Evolutionary conservation across 2,797 vertebrate genomes (phyloP), one percentile per base, ranked within the genome.

Genomic region (Benthosema pterotum): DNA sequence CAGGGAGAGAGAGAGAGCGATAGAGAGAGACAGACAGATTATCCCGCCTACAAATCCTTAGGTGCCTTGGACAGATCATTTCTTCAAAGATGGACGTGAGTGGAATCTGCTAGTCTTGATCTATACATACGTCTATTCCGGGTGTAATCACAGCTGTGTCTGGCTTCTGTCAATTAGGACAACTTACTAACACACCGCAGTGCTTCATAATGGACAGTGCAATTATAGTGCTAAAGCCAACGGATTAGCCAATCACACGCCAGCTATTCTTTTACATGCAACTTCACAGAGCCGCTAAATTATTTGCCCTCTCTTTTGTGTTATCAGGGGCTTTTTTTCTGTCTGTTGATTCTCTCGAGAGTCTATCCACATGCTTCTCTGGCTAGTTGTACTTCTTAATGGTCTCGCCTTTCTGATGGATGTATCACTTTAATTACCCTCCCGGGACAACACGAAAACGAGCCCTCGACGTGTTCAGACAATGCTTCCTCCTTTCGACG

Each of bases 21-120:
- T n/a, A n/a, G n/a, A n/a, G n/a, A 56, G 8, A 61, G 52, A 58
- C 15, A 25, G 22, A 56, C 12, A 61, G 52, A 58, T n/a, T 8
- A 38, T 38, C 32, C 32, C 8, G n/a, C 48, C 58, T 46, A 54
- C 57, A 58, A 50, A 72, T 65, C 57, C 64, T 48, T 28, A 76
- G 57, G 60, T 58, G 57, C 71, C 54, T 74, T 75, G 58, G 77
- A 85, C 51, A 76, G 65, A 28, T 28, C 52, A 55, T 65, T 73
- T 72, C 63, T 73, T 69, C 72, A 48, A 32, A 68, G 59, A 69
- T 16, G 72, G 79, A 70, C 57, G 92, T 92, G 86, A 92, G 91
- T 94, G 59, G 57, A 60, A 72, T 78, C 68, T 79, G 12, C 74
- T 71, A 55, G 42, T 28, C 18, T 59, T 65, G 6, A 56, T 22